A percentile compares a stretch with the other conserved stretches of the same genome.
phyloP scores from a whole-genome alignment of 2,888 invertebrate genomes.

The Yponomeuta cagnagella region DNA sequence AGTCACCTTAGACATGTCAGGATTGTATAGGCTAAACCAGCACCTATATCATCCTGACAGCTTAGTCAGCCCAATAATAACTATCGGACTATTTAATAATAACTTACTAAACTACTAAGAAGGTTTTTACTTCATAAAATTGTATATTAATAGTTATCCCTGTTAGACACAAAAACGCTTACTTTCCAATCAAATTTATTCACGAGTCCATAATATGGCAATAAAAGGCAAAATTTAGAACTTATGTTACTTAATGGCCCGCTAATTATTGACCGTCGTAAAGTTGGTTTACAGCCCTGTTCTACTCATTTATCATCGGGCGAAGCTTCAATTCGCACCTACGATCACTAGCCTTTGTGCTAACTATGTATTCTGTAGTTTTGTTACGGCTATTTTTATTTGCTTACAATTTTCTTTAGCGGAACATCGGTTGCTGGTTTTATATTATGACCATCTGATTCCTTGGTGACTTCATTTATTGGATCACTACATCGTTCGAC shows the following conservation, averaged over 20 bases:
- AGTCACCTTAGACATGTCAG: too few relatives aligned
- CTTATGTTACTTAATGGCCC: conserved; percentile 45
- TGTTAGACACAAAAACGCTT: conserved; percentile 4
- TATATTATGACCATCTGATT: neutral
- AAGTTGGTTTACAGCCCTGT: conserved; percentile 1
- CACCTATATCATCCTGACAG: too few relatives aligned
- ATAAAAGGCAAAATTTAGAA: conserved; percentile 12
- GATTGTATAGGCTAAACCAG: too few relatives aligned
- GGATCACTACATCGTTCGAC: neutral
- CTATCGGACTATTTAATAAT: too few relatives aligned
- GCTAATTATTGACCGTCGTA: conserved; percentile 42
- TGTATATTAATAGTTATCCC: neutral
- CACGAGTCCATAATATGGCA: conserved; percentile 3
- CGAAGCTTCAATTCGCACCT: conserved; percentile 1
- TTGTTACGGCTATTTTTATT: neutral
- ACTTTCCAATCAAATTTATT: neutral
- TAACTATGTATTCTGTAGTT: neutral
- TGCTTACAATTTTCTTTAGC: neutral
- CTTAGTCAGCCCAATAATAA: too few relatives aligned
- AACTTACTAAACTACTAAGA: too few relatives aligned
- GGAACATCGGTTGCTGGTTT: neutral
- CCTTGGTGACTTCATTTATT: neutral
- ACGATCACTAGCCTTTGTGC: conserved; percentile 1
- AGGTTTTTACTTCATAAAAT: neutral
- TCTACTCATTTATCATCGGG: neutral